Conservation (phyloP, 2,888 invertebrate genomes). For the Orchesella flavescens region DNA sequence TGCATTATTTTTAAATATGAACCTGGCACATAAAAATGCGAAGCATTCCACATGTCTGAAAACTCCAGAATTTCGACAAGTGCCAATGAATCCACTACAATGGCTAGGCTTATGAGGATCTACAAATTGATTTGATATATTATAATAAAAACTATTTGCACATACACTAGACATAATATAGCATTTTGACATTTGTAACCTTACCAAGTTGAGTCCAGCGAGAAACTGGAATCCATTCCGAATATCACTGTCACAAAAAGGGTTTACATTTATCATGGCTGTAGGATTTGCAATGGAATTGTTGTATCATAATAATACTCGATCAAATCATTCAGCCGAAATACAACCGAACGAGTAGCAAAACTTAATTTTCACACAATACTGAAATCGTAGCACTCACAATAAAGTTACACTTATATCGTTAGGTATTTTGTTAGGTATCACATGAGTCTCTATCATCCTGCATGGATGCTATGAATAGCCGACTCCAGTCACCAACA, state of each 20-base stretch:
- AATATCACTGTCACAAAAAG: conserved; percentile 66
- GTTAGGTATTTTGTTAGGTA: no score
- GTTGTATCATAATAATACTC: neutral
- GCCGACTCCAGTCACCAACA: no score
- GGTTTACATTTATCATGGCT: conserved; percentile 60
- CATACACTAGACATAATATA: no score
- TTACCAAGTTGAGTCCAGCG: conserved; percentile 65
- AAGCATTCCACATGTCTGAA: conserved; percentile 44
- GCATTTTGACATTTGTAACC: no score
- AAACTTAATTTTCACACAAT: no score
- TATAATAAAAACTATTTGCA: no score
- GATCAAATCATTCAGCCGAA: no score
- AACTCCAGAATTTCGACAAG: conserved; percentile 53
- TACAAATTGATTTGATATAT: conserved; percentile 1
- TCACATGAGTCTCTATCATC: no score
- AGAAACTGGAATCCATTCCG: conserved; percentile 64
- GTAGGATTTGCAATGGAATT: neutral
- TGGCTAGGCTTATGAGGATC: conserved; percentile 51
- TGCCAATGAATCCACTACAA: conserved; percentile 53
- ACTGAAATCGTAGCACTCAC: no score
- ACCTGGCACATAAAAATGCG: conserved; percentile 57
- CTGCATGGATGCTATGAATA: no score
- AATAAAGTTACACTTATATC: no score
- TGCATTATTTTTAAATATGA: neutral
- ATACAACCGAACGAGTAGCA: no score